phyloP scores from a whole-genome alignment of 1,140 invertebrate genomes.

The Tribolium madens region DNA sequence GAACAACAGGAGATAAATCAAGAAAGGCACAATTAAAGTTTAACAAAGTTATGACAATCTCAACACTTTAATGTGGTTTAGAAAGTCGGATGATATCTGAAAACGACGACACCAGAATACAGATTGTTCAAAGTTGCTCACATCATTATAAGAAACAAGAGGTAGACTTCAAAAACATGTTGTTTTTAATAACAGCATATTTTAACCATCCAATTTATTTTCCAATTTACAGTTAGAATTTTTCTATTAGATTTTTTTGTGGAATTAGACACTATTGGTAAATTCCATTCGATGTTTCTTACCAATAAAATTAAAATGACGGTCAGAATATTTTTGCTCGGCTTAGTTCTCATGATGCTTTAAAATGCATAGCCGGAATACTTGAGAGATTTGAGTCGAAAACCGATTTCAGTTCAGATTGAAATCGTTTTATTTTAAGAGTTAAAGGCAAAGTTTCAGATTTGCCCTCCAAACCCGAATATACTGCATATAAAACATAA shows the following conservation, averaged over 20 bases:
- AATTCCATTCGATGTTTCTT: no score
- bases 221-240: no score
- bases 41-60: slow-evolving; percentile 27
- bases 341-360: slow-evolving; percentile 23
- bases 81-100: slow-evolving; percentile 22
- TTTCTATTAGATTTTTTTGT: no score
- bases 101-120: slow-evolving; percentile 11
- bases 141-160: neutral
- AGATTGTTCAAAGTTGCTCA: neutral
- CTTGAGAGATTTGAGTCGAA: slow-evolving; percentile 26
- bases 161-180: no score
- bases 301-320: slow-evolving; percentile 14
- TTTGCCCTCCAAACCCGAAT: slow-evolving; percentile 10
- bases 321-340: slow-evolving; percentile 23
- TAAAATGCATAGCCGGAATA: slow-evolving; percentile 31
- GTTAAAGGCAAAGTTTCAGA: slow-evolving; percentile 28
- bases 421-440: slow-evolving; percentile 36
- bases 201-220: no score
- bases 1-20: slow-evolving; percentile 28
- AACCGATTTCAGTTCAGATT: slow-evolving; percentile 37
- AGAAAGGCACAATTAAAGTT: slow-evolving; percentile 28
- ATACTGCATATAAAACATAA: slow-evolving; percentile 30
- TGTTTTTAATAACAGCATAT: no score
- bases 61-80: slow-evolving; percentile 38
- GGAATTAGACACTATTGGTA: no score